Evolutionary conservation across 1,140 invertebrate genomes (phyloP).

Genomic region (Achatina immaculata): DNA sequence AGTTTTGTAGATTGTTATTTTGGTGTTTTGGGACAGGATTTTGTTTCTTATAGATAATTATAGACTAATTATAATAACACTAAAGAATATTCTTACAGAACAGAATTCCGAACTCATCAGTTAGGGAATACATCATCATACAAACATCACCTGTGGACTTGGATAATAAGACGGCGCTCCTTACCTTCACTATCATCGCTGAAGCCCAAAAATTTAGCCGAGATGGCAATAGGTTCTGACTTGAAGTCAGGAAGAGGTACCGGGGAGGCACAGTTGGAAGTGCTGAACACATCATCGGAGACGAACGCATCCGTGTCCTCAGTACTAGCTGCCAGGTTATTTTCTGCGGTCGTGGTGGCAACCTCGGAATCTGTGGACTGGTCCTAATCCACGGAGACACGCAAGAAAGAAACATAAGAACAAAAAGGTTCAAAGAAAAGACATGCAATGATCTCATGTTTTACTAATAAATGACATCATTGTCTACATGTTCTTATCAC

Average conservation of each 20-base stretch:
- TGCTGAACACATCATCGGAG: slow-evolving; percentile 47
- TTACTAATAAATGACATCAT: too few relatives aligned
- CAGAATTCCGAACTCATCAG: too few relatives aligned
- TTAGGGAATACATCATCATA: too few relatives aligned
- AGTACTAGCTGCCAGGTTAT: slow-evolving; percentile 35
- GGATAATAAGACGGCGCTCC: not conserved
- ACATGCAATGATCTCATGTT: too few relatives aligned
- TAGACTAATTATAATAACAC: too few relatives aligned
- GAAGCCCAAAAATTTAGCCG: slow-evolving; percentile 85
- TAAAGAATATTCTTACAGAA: too few relatives aligned
- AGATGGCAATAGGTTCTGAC: slow-evolving; percentile 65
- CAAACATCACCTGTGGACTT: too few relatives aligned
- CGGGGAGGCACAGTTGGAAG: slow-evolving; percentile 3
- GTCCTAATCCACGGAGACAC: not conserved
- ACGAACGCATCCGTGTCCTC: slow-evolving; percentile 48
- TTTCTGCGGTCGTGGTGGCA: slow-evolving; percentile 12
- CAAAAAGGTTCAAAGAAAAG: too few relatives aligned
- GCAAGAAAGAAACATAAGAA: not conserved
- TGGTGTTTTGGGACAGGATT: too few relatives aligned
- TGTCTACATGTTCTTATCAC: too few relatives aligned
- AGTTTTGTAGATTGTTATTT: too few relatives aligned
- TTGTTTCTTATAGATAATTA: too few relatives aligned
- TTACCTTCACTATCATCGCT: slow-evolving; percentile 81
- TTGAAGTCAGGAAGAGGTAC: not conserved
- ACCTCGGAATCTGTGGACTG: slow-evolving; percentile 6